A percentile compares a stretch with the other conserved stretches of the same genome.
Conservation (phyloP, 2,113 vertebrate genomes). For the Mixornis gularis region DNA sequence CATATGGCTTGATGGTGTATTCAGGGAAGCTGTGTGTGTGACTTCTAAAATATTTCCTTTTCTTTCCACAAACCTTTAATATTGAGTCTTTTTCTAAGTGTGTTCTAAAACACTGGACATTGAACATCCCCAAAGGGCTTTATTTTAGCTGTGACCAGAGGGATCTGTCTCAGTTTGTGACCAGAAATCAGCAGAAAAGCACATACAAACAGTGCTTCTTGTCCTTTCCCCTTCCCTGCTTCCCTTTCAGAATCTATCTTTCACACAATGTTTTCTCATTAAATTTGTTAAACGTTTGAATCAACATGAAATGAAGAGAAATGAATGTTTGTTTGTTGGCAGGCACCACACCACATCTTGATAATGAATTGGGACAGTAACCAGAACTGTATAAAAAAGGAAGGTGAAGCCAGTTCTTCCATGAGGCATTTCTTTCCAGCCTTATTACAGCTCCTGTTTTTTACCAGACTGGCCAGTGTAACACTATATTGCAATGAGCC, state of each 20-base stretch:
- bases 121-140: not conserved
- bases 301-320: not conserved
- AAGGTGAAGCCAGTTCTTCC: not conserved
- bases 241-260: not conserved
- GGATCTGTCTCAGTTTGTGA: not conserved
- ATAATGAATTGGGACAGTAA: not conserved
- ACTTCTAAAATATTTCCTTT: not conserved
- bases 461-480: not conserved
- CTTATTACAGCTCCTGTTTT: not conserved
- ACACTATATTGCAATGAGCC: not conserved
- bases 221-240: not conserved
- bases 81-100: not conserved
- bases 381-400: not conserved
- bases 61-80: not conserved
- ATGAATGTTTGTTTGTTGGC: not conserved
- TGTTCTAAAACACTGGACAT: not conserved
- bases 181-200: not conserved
- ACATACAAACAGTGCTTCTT: not conserved
- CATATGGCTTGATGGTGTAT: not conserved
- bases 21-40: not conserved
- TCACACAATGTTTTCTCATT: not conserved
- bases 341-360: not conserved
- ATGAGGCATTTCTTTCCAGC: not conserved
- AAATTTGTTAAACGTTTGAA: not conserved
- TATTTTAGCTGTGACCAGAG: not conserved